These are phyloP conservation scores for Elephas maximus DNA, from an alignment of 2,113 vertebrate genomes.

Conservation along the genomic window DNA sequence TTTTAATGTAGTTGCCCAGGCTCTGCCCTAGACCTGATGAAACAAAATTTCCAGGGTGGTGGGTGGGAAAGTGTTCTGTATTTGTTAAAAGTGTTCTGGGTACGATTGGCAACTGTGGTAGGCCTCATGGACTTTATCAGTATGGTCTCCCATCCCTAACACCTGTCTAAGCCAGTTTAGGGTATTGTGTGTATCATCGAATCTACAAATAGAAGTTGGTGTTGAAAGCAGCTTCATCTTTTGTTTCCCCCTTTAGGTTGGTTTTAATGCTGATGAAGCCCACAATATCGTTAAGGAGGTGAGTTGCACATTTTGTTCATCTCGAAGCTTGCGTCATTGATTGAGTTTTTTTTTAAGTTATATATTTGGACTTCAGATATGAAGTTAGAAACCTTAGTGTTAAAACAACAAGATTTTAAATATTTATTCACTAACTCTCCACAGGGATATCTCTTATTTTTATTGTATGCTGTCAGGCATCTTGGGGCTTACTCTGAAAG, in stretches of 20 bases:
- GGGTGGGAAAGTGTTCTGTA: not conserved
- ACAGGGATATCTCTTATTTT: not conserved
- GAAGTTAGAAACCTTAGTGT: slow-evolving; percentile 38
- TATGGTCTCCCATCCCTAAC: not conserved
- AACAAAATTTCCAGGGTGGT: not conserved
- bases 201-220: slow-evolving; percentile 14
- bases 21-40: not conserved
- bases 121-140: not conserved
- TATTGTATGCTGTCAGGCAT: not conserved
- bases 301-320: slow-evolving; percentile 67
- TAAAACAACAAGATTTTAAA: slow-evolving; percentile 54
- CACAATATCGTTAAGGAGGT: slow-evolving; percentile 91
- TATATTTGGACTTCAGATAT: slow-evolving; percentile 40
- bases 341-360: not conserved
- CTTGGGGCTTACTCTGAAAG: slow-evolving; percentile 44
- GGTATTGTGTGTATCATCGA: not conserved
- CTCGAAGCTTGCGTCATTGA: not conserved
- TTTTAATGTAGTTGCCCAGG: not conserved
- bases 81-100: slow-evolving; percentile 4
- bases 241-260: slow-evolving; percentile 84
- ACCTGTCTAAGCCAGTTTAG: not conserved
- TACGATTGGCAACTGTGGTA: not conserved
- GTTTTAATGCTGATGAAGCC: slow-evolving; percentile 89
- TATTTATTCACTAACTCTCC: not conserved
- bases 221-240: slow-evolving; percentile 56